Percentiles rank a stretch among this genome's conserved stretches.
Evolutionary conservation across 2,888 invertebrate species (phyloP).

Genomic region (Trichopria drosophilae): DNA sequence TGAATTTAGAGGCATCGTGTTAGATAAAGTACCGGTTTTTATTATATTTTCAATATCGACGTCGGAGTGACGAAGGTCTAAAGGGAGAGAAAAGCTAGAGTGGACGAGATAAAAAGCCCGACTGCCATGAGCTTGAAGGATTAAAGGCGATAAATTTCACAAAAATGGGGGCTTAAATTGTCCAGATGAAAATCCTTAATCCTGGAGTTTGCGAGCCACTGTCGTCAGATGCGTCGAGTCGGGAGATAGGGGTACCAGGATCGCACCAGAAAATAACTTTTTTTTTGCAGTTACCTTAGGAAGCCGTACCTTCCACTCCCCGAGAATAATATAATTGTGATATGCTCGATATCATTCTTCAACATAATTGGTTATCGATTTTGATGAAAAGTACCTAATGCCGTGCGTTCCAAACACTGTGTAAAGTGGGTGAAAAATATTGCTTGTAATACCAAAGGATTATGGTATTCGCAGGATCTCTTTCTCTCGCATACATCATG

Average conservation of each 20-base stretch:
- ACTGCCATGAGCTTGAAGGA: conserved; percentile 49
- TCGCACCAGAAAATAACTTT: conserved; percentile 35
- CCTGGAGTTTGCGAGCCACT: conserved; percentile 45
- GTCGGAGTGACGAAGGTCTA: conserved; percentile 29
- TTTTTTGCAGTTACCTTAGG: conserved; percentile 53
- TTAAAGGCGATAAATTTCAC: conserved; percentile 59
- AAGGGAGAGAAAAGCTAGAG: conserved; percentile 26
- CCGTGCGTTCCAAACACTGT: no score
- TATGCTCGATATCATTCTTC: no score
- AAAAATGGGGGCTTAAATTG: conserved; percentile 59
- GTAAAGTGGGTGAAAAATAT: no score
- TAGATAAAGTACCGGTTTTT: no score
- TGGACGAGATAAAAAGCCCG: conserved; percentile 31
- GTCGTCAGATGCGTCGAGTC: conserved; percentile 36
- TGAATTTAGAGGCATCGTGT: no score
- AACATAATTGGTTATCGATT: no score
- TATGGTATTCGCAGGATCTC: no score
- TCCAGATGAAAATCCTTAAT: conserved; percentile 58
- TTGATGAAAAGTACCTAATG: no score
- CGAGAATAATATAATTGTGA: no score
- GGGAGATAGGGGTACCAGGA: conserved; percentile 41
- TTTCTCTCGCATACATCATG: no score
- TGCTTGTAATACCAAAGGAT: no score
- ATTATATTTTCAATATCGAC: conserved; percentile 54
- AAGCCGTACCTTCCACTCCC: no score